A percentile compares a stretch with the other conserved stretches of the same genome.
These are phyloP conservation scores for Physella acuta DNA, from an alignment of 1,140 invertebrate genomes.

Conservation along the genomic window DNA sequence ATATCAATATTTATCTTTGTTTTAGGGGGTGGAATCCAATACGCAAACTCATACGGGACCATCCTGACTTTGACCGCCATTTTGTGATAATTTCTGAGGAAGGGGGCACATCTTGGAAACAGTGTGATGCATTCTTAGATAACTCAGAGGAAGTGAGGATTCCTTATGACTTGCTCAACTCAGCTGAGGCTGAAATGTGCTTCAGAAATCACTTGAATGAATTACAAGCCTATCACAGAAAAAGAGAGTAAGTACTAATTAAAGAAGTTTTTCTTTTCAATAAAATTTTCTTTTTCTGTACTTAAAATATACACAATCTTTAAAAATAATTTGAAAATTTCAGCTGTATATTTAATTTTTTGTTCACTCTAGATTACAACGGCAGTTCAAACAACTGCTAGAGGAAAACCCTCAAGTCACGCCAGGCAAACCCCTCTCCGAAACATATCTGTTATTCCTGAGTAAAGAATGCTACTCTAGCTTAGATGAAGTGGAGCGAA, in stretches of 20 bases:
- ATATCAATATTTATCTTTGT: constrained; percentile 26
- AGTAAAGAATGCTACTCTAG: constrained; percentile 92
- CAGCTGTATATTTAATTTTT: no score
- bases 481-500: constrained; percentile 84
- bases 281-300: background rate
- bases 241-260: constrained; percentile 75
- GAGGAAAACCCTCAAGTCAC: constrained; percentile 86
- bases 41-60: constrained; percentile 78
- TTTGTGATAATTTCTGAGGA: constrained; percentile 79
- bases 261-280: background rate
- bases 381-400: constrained; percentile 89
- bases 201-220: constrained; percentile 89
- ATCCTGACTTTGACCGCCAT: constrained; percentile 86
- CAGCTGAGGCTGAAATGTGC: constrained; percentile 84
- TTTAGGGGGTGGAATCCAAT: constrained; percentile 83
- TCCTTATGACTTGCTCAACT: constrained; percentile 87
- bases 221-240: constrained; percentile 85
- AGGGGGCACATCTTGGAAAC: constrained; percentile 69
- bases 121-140: constrained; percentile 72
- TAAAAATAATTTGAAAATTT: no score
- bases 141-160: constrained; percentile 69
- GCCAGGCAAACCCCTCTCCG: constrained; percentile 87
- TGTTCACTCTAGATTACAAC: constrained; percentile 59
- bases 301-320: no score
- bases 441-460: constrained; percentile 91